phyloP scores from a whole-genome alignment of 2,888 invertebrate species.

The Cheiracanthium punctorium region DNA sequence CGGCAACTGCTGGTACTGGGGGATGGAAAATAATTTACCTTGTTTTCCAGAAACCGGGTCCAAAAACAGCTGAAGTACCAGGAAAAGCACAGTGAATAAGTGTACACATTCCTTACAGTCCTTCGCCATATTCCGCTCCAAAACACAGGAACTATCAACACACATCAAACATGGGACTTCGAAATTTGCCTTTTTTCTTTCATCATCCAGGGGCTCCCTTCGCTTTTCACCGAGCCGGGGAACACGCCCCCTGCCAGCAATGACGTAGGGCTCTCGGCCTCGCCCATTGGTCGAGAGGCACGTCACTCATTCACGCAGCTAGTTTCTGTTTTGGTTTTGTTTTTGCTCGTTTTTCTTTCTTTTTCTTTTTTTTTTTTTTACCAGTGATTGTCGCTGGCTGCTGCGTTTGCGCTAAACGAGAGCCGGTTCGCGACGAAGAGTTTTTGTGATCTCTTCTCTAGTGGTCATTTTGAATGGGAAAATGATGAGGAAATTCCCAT shows the following conservation, averaged over 20 bases:
- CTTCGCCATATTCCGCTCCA: constrained; percentile 60
- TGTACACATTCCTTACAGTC: constrained; percentile 61
- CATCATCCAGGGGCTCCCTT: constrained; percentile 52
- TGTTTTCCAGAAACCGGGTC: constrained; percentile 45
- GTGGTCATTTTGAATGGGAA: constrained; percentile 4
- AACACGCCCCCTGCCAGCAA: constrained; percentile 59
- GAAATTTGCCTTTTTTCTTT: constrained; percentile 25
- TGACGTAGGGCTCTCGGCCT: constrained; percentile 38
- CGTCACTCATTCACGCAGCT: constrained; percentile 31
- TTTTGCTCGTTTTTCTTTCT: neutral
- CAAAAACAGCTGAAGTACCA: constrained; percentile 17
- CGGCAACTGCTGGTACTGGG: neutral
- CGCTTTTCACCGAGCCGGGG: constrained; percentile 17
- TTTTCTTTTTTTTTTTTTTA: neutral
- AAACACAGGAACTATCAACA: constrained; percentile 43
- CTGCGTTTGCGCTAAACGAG: constrained; percentile 2
- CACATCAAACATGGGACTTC: constrained; percentile 46
- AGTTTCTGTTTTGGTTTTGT: neutral
- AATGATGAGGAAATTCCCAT: constrained; percentile 7
- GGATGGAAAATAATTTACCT: constrained; percentile 37
- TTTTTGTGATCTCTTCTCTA: neutral
- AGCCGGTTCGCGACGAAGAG: neutral
- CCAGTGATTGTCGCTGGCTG: neutral
- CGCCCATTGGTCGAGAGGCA: constrained; percentile 39
- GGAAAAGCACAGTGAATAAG: constrained; percentile 33